Base-by-base conservation (phyloP, 2,888 invertebrate species). In the Syrista parreyssii region DNA sequence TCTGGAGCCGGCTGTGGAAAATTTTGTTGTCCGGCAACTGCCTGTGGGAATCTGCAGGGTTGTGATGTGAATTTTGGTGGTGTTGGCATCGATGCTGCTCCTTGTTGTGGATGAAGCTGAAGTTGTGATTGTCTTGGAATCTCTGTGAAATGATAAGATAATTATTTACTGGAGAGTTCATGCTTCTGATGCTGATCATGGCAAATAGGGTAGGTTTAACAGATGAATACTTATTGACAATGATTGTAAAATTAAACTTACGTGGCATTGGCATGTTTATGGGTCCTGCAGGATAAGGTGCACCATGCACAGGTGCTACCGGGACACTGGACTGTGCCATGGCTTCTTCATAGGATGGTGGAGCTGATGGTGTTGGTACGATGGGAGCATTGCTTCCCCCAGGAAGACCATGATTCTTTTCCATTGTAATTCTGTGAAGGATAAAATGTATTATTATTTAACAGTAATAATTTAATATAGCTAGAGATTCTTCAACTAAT, bases 271-370 rank as follows among this genome's bases (percentile, higher is more conserved):
- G 81, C 34, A 80, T 11, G 73, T 88, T 86, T 79, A 84, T 78
- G 6, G 85, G 84, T 31, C 78, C 80, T 3, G 82, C 36, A 3
- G 88, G 87, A 79, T 88, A 88, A 3, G 87, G 84, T 68, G 85
- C 79, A n/a, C 77, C 80, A 55, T 73, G 77, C 55, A 82, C 75
- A 12, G 83, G 73, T 36, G 84, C 83, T 75, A 75, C n/a, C 11
- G 72, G 78, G 23, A 55, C 23, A 15, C 76, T 73, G 31, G 79
- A 79, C 72, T 75, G 77, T 4, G 82, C 81, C 3, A 82, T 79
- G 33, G 82, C 82, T 80, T 82, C 82, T 55, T 82, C 82, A n/a
- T 82, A 82, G 3, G 82, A 81, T n/a, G 82, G 82, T 23, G 82
- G 82, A 68, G 81, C 78, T 31, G 80, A 78, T 73, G 80, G 76